Evolutionary conservation across 2,888 invertebrate genomes (phyloP).

Genomic region (Phengaris arion): DNA sequence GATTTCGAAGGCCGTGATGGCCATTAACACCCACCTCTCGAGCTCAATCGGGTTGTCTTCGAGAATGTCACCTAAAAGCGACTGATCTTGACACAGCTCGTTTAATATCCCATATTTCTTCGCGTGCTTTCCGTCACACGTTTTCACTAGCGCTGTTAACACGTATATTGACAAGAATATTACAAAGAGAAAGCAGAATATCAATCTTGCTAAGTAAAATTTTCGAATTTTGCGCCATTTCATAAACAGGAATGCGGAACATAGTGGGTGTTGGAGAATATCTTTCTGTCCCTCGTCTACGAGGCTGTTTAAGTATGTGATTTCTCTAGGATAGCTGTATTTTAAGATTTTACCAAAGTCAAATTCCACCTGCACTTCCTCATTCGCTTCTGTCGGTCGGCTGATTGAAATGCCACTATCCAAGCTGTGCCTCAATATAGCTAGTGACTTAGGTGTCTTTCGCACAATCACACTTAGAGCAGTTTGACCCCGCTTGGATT

Average conservation of each 20-base stretch:
- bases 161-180: constrained; percentile 89
- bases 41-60: constrained; percentile 88
- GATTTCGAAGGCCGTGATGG: constrained; percentile 88
- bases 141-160: constrained; percentile 87
- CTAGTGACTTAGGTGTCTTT: constrained; percentile 90
- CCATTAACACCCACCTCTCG: constrained; percentile 88
- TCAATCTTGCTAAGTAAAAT: constrained; percentile 89
- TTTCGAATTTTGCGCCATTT: constrained; percentile 95
- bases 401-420: constrained; percentile 88
- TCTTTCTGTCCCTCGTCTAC: constrained; percentile 94
- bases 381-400: constrained; percentile 85
- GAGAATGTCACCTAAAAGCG: constrained; percentile 85
- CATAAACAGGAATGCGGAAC: constrained; percentile 91
- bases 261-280: constrained; percentile 90
- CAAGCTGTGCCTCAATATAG: constrained; percentile 87
- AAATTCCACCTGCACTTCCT: constrained; percentile 89
- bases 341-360: constrained; percentile 90
- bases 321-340: constrained; percentile 90
- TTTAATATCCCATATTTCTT: constrained; percentile 79
- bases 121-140: constrained; percentile 76
- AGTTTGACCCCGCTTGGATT: constrained; percentile 91
- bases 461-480: constrained; percentile 90
- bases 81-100: constrained; percentile 86
- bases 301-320: constrained; percentile 91
- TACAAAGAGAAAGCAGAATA: constrained; percentile 90